Base-by-base conservation (phyloP, 2,888 invertebrate species). In the Polyommatus iphigenia region DNA sequence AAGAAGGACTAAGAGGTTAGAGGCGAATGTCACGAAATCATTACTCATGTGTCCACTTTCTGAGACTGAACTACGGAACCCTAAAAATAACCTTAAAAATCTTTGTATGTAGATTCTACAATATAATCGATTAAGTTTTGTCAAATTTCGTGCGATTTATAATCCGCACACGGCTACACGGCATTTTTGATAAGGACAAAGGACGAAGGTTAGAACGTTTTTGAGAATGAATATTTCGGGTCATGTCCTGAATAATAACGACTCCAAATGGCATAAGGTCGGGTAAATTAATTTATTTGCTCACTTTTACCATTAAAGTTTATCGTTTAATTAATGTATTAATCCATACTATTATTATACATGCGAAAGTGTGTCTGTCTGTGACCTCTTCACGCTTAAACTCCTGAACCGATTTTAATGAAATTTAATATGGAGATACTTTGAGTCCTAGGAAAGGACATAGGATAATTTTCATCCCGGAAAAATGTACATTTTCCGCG, bases 141-240 rank as follows among this genome's bases (percentile, higher is more conserved):
- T 67, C 15, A 29, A 1, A 67, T 67, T 67, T 29, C 29, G 67
- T 32, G 7, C 67, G 15, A 67, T 67, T 67, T 18, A 32, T 67
- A 67, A 67, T 67, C 67, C 67, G 67, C 29, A 67, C 67, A 67
- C 67, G 67, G 29, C 62, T 4, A 15, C 29, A 32, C 67, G 67
- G 29, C 62, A 13, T 13, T 67, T 29, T 67, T 29, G 67, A 67
- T 67, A 32, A 67, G 67, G 29, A 67, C 67, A 67, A 67, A 67
- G 67, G 24, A 15, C 29, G 67, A 67, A 67, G 67, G 67, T 67
- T 67, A 29, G 29, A 67, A 67, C 29, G 24, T 67, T 67, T 67
- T 67, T 67, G 67, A 67, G 67, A 29, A 67, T 32, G 67, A 67
- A 67, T 29, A 67, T 67, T 67, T 67, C 18, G 24, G 67, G 67